Evolutionary conservation across 2,113 vertebrate species (phyloP).

Genomic region (Nannobrachium achirus): DNA sequence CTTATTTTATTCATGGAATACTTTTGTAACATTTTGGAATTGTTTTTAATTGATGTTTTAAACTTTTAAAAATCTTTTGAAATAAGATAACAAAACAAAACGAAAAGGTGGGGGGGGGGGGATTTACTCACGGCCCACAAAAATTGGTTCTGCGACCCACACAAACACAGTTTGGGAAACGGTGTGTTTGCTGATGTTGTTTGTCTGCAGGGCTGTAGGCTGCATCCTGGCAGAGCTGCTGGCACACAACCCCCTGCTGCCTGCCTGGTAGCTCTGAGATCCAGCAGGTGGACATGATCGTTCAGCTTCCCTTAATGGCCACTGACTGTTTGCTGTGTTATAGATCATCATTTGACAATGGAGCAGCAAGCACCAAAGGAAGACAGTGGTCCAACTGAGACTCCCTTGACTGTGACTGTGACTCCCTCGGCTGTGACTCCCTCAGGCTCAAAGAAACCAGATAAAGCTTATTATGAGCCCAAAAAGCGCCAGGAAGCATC

Average conservation of each 20-base stretch:
- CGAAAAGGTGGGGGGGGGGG: too few species aligned
- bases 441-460: slow-evolving; percentile 81
- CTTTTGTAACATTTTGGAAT: too few species aligned
- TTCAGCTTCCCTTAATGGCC: slow-evolving; percentile 74
- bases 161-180: too few species aligned
- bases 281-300: slow-evolving; percentile 95
- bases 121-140: too few species aligned
- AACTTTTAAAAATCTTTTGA: too few species aligned
- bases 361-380: slow-evolving; percentile 55
- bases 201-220: slow-evolving; percentile 85
- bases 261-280: slow-evolving; percentile 94
- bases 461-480: too few species aligned
- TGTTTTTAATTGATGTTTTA: too few species aligned
- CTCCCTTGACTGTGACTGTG: slow-evolving; percentile 57
- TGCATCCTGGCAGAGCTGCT: slow-evolving; percentile 95
- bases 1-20: too few species aligned
- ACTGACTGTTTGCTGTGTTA: slow-evolving; percentile 18
- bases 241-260: slow-evolving; percentile 94
- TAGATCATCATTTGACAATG: slow-evolving; percentile 50
- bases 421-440: too few species aligned
- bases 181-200: not conserved
- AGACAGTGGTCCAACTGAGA: slow-evolving; percentile 33
- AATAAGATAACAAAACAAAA: too few species aligned
- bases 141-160: too few species aligned
- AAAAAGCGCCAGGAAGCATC: too few species aligned